Base-by-base conservation (phyloP, 2,888 invertebrate genomes). In the Balanococcus diminutus region DNA sequence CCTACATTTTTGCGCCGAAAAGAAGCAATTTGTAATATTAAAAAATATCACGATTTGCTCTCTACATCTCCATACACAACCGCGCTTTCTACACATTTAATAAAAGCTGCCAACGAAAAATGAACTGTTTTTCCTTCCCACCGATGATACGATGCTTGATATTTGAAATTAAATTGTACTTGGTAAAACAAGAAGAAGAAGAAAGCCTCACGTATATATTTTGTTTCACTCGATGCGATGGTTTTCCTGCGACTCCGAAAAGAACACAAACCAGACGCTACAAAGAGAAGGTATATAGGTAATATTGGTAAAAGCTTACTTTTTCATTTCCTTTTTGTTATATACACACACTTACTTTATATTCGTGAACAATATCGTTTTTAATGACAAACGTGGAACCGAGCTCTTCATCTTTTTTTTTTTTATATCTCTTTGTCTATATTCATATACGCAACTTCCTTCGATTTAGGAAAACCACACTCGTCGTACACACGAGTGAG, bases 281-380 rank as follows among this genome's bases (percentile, higher is more conserved):
- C 51, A 83, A 83, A 83, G 83, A 31, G 36, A 83, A 61, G 83
- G 83, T n/a, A n/a, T n/a, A n/a, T n/a, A n/a, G n/a, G n/a, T 83
- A 83, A 83, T 83, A 83, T 83, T 19, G 83, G 67, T 83, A 83
- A 83, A 83, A 83, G 83, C 83, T 83, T 83, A 83, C 83, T 83
- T 83, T 61, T 83, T 83, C 83, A 83, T 83, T 83, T 83, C 83
- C 83, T 61, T 83, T 83, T 61, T 22, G 32, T 28, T 19, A 16
- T 36, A 72, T 61, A 61, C 56, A 19, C 25, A 36, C 32, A 32
- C 83, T 83, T 61, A 32, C 83, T 83, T 83, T 83, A 51, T 67
- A 83, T 51, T 83, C 56, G 61, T 56, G 51, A 83, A 83, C 83
- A 83, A 56, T 83, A 56, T 32, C 56, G 72, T 83, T 36, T 83